These are phyloP conservation scores for Aphaenogaster ashmeadi DNA, from an alignment of 1,140 invertebrate genomes.

Conservation along the genomic window DNA sequence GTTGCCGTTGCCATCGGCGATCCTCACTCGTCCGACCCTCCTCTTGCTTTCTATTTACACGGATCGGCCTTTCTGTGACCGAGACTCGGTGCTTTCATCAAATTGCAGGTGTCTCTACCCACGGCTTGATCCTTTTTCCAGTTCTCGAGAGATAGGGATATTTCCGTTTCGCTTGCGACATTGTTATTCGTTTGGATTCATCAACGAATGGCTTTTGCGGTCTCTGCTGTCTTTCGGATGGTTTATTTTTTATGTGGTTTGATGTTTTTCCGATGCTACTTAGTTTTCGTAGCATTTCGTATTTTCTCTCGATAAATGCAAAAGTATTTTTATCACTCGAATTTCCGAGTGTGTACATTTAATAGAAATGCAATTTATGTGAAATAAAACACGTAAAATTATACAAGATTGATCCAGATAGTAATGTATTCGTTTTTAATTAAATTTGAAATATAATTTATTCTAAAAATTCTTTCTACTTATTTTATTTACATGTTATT, in stretches of 20 bases:
- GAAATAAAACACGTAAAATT: not conserved
- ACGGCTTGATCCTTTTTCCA: slow-evolving; percentile 6
- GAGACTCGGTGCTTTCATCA: slow-evolving; percentile 20
- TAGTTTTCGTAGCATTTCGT: not conserved
- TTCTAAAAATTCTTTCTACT: not conserved
- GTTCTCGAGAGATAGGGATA: not conserved
- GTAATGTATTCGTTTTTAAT: not conserved
- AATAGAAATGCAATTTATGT: not conserved
- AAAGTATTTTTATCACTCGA: not conserved
- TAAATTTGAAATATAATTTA: slow-evolving; percentile 4
- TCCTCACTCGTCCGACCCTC: not conserved
- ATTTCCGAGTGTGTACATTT: not conserved
- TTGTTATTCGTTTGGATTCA: slow-evolving; percentile 48
- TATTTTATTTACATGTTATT: not conserved
- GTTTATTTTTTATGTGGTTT: slow-evolving; percentile 30
- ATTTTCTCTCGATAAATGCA: not conserved
- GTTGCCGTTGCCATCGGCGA: not conserved
- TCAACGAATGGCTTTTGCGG: slow-evolving; percentile 46
- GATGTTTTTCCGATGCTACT: slow-evolving; percentile 2
- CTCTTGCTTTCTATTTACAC: slow-evolving; percentile 8
- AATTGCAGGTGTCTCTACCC: slow-evolving; percentile 43
- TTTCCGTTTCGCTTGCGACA: slow-evolving; percentile 13
- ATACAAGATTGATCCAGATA: not conserved
- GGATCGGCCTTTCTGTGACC: not conserved
- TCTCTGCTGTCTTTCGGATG: not conserved